These are phyloP conservation scores for Holacanthus passer DNA, from an alignment of 2,113 vertebrate species.

Conservation along the genomic window DNA sequence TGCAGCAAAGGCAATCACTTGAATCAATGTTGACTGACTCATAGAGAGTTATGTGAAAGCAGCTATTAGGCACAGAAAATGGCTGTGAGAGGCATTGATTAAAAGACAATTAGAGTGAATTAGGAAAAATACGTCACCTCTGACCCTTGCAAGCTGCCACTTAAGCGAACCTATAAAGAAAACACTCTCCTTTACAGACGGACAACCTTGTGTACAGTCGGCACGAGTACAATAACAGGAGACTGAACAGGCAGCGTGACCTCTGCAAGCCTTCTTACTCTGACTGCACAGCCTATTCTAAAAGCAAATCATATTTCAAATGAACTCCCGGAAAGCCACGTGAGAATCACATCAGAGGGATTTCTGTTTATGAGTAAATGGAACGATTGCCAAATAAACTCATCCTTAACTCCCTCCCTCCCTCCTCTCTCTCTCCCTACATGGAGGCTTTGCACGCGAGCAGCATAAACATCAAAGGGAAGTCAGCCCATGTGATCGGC, in stretches of 20 bases:
- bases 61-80: background rate
- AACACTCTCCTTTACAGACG: background rate
- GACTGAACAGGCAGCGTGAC: constrained; percentile 13
- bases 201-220: background rate
- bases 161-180: background rate
- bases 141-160: background rate
- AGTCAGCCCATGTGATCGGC: constrained; percentile 45
- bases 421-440: background rate
- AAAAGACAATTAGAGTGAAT: constrained; percentile 1
- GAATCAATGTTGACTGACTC: background rate
- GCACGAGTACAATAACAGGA: background rate
- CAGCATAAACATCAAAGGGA: constrained; percentile 59
- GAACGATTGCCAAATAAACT: constrained; percentile 62
- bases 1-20: background rate
- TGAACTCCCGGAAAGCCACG: constrained; percentile 20
- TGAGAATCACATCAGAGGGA: constrained; percentile 49
- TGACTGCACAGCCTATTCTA: constrained; percentile 7
- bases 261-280: constrained; percentile 32
- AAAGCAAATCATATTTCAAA: constrained; percentile 45
- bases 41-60: background rate
- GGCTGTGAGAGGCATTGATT: background rate
- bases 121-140: background rate
- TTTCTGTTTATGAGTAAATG: constrained; percentile 52
- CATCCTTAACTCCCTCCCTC: constrained; percentile 35
- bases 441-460: constrained; percentile 37